These are phyloP conservation scores for Pocillopora verrucosa DNA, from an alignment of 64 coral and sea anemone genomes.

Conservation along the genomic window DNA sequence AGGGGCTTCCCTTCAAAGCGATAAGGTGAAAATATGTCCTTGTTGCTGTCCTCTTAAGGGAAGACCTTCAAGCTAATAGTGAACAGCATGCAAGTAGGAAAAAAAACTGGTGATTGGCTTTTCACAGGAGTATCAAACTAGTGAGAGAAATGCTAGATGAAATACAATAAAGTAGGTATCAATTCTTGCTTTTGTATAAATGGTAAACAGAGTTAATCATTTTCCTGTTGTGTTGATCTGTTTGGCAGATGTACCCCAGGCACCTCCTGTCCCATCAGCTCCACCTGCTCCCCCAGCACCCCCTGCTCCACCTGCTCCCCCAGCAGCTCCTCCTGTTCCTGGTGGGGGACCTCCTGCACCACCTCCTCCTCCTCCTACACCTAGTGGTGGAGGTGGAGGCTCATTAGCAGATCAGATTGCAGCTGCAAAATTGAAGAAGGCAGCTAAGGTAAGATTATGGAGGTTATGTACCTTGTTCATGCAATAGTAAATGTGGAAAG, in stretches of 20 bases:
- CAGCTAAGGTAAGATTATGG: conserved; percentile 56
- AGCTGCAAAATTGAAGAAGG: conserved; percentile 95
- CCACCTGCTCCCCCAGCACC: conserved; percentile 76
- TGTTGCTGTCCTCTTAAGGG: too few relatives aligned
- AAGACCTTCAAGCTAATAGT: too few relatives aligned
- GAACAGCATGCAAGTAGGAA: too few relatives aligned
- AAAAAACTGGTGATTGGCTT: too few relatives aligned
- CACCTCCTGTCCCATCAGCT: conserved; percentile 49
- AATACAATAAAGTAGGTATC: too few relatives aligned
- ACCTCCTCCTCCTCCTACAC: conserved; percentile 75
- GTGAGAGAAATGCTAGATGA: too few relatives aligned
- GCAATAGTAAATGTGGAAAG: not conserved
- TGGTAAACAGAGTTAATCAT: too few relatives aligned
- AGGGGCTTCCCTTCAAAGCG: too few relatives aligned
- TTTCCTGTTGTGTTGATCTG: not conserved
- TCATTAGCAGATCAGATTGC: conserved; percentile 93
- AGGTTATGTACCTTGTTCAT: not conserved
- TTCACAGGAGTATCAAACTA: too few relatives aligned
- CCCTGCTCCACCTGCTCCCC: conserved; percentile 61
- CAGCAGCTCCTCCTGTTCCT: conserved; percentile 67
- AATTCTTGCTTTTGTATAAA: too few relatives aligned
- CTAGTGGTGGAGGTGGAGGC: conserved; percentile 72
- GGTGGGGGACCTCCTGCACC: conserved; percentile 78
- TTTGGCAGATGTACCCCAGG: conserved; percentile 7
- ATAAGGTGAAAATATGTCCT: too few relatives aligned